Percentiles rank a stretch among this genome's conserved stretches.
Conservation (phyloP, 35 echinoderm and acorn worm genomes). For the Anneissia japonica region DNA sequence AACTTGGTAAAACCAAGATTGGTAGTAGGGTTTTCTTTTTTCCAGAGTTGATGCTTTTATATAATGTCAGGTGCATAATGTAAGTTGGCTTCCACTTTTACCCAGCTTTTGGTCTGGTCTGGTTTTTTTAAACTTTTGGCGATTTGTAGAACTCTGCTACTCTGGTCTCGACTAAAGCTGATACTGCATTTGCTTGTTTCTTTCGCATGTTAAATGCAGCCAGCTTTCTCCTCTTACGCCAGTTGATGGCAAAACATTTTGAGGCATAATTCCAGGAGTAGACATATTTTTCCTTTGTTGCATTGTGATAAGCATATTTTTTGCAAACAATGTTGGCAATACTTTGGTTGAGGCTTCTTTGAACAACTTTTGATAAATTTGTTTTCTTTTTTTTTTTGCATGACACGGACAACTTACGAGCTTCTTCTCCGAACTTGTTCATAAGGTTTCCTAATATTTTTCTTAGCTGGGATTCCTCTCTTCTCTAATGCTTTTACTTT, state of each 20-base stretch:
- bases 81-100: not conserved
- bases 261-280: constrained; percentile 1
- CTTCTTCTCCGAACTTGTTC: not conserved
- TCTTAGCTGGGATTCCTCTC: not conserved
- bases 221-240: not conserved
- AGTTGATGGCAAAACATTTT: constrained; percentile 3
- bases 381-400: not conserved
- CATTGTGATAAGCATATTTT: not conserved
- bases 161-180: not conserved
- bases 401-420: not conserved
- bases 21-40: not conserved
- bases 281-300: not conserved
- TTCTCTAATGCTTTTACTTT: constrained; percentile 3
- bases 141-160: constrained; percentile 3
- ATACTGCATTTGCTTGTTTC: not conserved
- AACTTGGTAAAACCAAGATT: not conserved
- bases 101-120: not conserved
- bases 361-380: no score
- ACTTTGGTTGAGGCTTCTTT: no score
- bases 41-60: not conserved
- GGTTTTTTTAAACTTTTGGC: not conserved
- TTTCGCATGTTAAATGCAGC: not conserved
- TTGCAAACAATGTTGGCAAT: no score
- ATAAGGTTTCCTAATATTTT: not conserved
- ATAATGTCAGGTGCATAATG: not conserved